Base-by-base conservation (phyloP, 2,797 vertebrate species). In the Enteromius afrohamiltoni region DNA sequence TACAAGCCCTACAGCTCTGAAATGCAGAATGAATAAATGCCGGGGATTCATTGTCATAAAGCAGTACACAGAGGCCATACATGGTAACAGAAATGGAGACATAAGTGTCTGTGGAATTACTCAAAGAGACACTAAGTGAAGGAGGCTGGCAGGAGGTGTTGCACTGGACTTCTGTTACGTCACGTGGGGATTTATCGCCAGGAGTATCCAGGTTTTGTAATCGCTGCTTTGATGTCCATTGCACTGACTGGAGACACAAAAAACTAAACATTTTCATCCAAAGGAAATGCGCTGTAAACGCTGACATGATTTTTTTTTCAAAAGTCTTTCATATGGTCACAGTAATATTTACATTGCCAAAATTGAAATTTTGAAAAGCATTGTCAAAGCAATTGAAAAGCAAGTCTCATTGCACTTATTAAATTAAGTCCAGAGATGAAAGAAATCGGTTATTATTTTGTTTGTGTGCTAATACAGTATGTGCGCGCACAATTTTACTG, bases 11-110 rank as follows among this genome's bases (percentile, higher is more conserved):
- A 62, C 34, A 73, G 55, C 84, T 85, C 77, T 80, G 29, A 88
- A 87, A 86, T 89, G 75, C 80, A 75, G 62, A 86, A n/a, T 65
- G 62, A 84, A 77, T 71, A 70, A 75, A 80, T 60, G 53, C 2
- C 0, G 0, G 1, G 68, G 53, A 77, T 83, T 80, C 45, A 70
- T 45, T 83, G 64, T 71, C 70, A 83, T 64, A 77, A 71, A 71
- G n/a, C 3, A 76, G 23, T 47, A 77, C 55, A 83, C 65, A 81
- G 26, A 53, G 9, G 73, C 65, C 82, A 73, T 81, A 58, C 21
- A 77, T 84, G 64, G 65, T 65, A 60, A 40, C 40, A 79, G 7
- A 74, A 53, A 80, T 42, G 58, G 29, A 79, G 45, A 53, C 60
- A 23, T 34, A 75, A 29, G 23, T 53, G 69, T 62, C 65, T 77